Base-by-base conservation (phyloP, 2,888 invertebrate genomes). In the Orchesella flavescens region DNA sequence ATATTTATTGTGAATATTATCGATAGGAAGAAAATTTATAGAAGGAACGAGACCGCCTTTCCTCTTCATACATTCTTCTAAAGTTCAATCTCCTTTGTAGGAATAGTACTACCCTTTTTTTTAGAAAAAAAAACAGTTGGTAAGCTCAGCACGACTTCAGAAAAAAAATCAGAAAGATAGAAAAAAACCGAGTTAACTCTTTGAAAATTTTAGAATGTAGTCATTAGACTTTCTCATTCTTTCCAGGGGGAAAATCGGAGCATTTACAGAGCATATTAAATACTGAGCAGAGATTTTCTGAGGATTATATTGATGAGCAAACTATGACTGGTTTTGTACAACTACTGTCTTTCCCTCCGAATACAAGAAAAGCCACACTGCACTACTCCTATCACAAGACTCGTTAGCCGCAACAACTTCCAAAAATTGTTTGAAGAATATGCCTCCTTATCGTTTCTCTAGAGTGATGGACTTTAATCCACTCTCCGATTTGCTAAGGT, bases 301-400 rank as follows among this genome's bases (percentile, higher is more conserved):
- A 44, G 82, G 72, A 83, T 75, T 77, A 83, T 83, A 73, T 68
- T 77, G 78, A 83, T 78, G 77, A 77, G 75, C 43, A 82, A n/a
- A 34, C 59, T 72, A 66, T 49, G 21, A 63, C 19, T 46, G 75
- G 44, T 75, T 59, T 80, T 79, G 59, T 68, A 68, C 74, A 80
- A 80, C 63, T 57, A 83, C 65, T 34, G 34, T 34, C 34, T 34
- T 7, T 34, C 34, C 71, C 63, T 71, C 7, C 17, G 59, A 78
- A 77, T 72, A 65, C 74, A 78, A 83, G 73, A 77, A 77, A 78
- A 78, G 63, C 44, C n/a, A 34, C 3, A 57, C 49, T 12, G 24
- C 4, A 1, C 3, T 65, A 24, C 23, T 15, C 3, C 4, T 65
- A 23, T 17, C 12, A 17, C 17, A 61, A 21, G 65, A 53, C 9